Conservation (phyloP, 2,888 invertebrate species). For the Amphimallon solstitiale region DNA sequence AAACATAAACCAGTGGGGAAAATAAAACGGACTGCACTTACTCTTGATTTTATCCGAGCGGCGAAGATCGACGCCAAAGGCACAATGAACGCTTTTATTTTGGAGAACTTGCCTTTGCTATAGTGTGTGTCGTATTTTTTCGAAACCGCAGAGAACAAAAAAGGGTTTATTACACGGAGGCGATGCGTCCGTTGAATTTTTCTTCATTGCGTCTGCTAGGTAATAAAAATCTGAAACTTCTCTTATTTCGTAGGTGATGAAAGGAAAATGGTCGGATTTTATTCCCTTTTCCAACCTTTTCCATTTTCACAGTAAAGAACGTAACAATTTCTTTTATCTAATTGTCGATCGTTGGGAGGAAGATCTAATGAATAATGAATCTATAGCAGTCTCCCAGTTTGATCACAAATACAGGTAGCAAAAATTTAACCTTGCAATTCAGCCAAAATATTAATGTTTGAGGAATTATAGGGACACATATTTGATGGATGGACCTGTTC, state of each 20-base stretch:
- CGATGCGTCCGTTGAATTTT: slow-evolving; percentile 5
- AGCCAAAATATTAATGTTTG: no score
- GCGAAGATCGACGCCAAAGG: slow-evolving; percentile 16
- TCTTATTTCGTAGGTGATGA: slow-evolving; percentile 24
- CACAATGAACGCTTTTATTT: slow-evolving; percentile 1
- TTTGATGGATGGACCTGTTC: no score
- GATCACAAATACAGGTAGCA: no score
- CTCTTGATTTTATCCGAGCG: slow-evolving; percentile 16
- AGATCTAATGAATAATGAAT: no score
- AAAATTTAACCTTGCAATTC: no score
- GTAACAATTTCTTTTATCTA: no score
- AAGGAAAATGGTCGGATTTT: neutral
- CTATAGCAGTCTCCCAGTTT: no score
- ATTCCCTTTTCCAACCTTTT: neutral
- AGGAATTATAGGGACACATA: no score
- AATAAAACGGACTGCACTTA: slow-evolving; percentile 25
- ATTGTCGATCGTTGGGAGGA: no score
- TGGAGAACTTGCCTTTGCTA: slow-evolving; percentile 5
- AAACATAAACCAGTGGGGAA: slow-evolving; percentile 23
- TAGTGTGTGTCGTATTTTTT: no score
- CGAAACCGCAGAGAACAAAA: neutral
- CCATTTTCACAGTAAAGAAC: neutral
- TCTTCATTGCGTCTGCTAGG: slow-evolving; percentile 12
- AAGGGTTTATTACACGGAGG: slow-evolving; percentile 8
- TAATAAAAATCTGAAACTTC: slow-evolving; percentile 4